Percentiles rank a stretch among this genome's conserved stretches.
phyloP scores from a whole-genome alignment of 2,888 invertebrate genomes.

The Scaptomyza cyrtandrae region DNA sequence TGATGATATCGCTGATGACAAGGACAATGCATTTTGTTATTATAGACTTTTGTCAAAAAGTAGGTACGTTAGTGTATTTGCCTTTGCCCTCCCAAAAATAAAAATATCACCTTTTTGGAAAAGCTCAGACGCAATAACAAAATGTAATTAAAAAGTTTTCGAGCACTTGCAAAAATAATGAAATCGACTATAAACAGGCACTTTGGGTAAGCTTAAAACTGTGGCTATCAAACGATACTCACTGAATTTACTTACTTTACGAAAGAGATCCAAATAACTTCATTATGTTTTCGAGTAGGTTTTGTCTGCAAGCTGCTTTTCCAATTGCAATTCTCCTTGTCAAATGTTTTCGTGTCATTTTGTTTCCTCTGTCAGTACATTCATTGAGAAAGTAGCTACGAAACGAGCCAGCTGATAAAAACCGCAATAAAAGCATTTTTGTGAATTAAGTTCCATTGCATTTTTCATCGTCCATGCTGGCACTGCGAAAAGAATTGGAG shows the following conservation, averaged over 20 bases:
- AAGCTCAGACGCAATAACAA: constrained; percentile 60
- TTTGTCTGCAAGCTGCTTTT: too few species aligned
- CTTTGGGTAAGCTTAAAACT: constrained; percentile 16
- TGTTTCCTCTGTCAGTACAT: constrained; percentile 52
- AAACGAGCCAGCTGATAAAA: constrained; percentile 42
- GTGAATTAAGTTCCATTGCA: constrained; percentile 61
- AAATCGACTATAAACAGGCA: constrained; percentile 70
- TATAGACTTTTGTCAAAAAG: constrained; percentile 50
- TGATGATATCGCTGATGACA: constrained; percentile 36
- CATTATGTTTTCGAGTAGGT: constrained; percentile 11
- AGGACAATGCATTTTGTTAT: constrained; percentile 67
- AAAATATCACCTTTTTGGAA: constrained; percentile 55
- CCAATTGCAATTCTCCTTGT: constrained; percentile 45
- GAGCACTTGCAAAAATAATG: constrained; percentile 68
- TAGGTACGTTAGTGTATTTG: constrained; percentile 41
- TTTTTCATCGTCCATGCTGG: constrained; percentile 40
- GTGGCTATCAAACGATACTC: constrained; percentile 34
- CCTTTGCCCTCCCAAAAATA: constrained; percentile 17
- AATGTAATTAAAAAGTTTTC: constrained; percentile 76
- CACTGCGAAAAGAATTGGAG: constrained; percentile 10
- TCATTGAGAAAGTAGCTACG: constrained; percentile 46
- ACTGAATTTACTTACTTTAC: constrained; percentile 70
- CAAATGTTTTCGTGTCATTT: constrained; percentile 60
- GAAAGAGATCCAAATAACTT: constrained; percentile 30
- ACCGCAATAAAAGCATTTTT: constrained; percentile 73